Base-by-base conservation (phyloP, 2,797 vertebrate genomes). In the Helicolenus hilgendorfi region DNA sequence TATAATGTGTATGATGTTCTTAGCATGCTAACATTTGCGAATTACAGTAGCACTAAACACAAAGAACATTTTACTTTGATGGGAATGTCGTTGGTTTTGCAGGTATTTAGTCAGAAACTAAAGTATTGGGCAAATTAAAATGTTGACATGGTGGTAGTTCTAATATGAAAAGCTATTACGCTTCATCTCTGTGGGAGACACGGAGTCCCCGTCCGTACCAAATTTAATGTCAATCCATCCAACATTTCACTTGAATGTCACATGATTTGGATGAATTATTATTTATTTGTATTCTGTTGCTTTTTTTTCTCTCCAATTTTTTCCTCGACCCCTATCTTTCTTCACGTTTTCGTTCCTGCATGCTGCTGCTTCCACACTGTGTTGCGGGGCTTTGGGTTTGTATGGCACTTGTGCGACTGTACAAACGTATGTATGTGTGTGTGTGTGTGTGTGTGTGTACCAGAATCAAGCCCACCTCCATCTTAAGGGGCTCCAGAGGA, bases 401-500 rank as follows among this genome's bases (percentile, higher is more conserved):
- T 95, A 88, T 94, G 86, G n/a, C 49, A 70, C 24, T 69, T 4
- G 55, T 81, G 75, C 89, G 58, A 14, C 8, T 81, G 72, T 71
- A 38, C 10, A 4, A 15, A 13, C 15, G 59, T 75, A 70, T 80
- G 73, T 75, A 45, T 55, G 63, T 53, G 38, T 49, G 79, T 53
- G 45, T 36, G 49, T 24, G 24, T 33, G 14, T 59, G 67, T 65
- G 75, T 80, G 31, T 73, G 36, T 72, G 41, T n/a, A 45, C 31
- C 85, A 96, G 93, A 93, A 91, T 95, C 83, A 89, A 94, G 83
- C 95, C 94, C 64, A 93, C 86, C 69, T 95, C 89, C 77, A 87
- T 93, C 83, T 85, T 96, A 68, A 93, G 89, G 85, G 87, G 92
- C 80, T 94, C 88, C 49, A 83, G 87, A 89, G 91, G 86, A 84